Evolutionary conservation across 2,113 vertebrate genomes (phyloP), one percentile per base, ranked within the genome.

Genomic region (Pomatorhinus ruficollis): DNA sequence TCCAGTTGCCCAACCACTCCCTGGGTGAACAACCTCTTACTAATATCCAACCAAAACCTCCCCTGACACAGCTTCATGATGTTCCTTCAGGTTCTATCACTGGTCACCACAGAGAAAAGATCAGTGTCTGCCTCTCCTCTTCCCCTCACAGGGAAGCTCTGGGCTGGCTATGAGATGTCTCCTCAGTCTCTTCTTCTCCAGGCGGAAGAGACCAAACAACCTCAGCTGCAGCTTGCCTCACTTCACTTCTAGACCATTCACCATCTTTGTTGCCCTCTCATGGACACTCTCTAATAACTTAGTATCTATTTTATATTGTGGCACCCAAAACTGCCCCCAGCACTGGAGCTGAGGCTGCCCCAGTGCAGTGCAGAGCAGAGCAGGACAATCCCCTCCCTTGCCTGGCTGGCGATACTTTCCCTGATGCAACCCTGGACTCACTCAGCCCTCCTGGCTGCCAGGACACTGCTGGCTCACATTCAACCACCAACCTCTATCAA

Each of bases 371-470:
- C 31, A 52, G 37, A 37, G 4, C 31, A 52, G 37, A 37, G 4
- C 0, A 0, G 47, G 23, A 61, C 47, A 61, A 45, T 49, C 20
- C 15, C 33, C 24, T 35, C 30, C 40, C 25, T 49, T 12, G 40
- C 35, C 35, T 0, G 0, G n/a, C 40, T 49, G 40, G 15, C 0
- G 0, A 40, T 54, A 49, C n/a, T 68, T 33, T 0, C 0, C 27
- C 54, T 39, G 39, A 33, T 23, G 18, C 9, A 1, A 8, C 20
- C 6, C n/a, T 25, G 39, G 19, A 87, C 10, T 23, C 0, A 0
- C 4, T 2, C 12, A 27, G 14, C 23, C 45, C 28, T 69, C 45
- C 54, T 45, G 54, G 27, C 63, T 45, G 6, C 33, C 39, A 60
- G 15, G 12, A 19, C 39, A 54, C n/a, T 54, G 39, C 47, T 61